These are phyloP conservation scores for Erebia ligea DNA, from an alignment of 2,888 invertebrate species.

Conservation along the genomic window DNA sequence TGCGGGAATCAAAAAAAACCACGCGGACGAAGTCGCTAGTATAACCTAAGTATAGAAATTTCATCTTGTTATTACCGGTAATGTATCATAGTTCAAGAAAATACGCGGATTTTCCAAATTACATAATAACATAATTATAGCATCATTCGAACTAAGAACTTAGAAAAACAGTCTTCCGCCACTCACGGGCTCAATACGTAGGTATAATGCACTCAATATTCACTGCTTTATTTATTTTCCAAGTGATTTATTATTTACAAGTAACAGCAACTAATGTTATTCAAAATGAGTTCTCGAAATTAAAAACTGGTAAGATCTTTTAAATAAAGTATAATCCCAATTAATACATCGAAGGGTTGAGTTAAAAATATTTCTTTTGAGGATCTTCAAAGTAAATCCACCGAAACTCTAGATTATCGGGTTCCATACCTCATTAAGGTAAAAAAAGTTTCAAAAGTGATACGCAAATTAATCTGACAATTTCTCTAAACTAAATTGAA, in stretches of 20 bases:
- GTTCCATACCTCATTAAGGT: too few relatives aligned
- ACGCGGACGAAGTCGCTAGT: too few relatives aligned
- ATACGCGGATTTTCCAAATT: conserved; percentile 1
- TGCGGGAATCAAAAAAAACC: too few relatives aligned
- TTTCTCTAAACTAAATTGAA: too few relatives aligned
- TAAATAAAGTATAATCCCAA: not conserved
- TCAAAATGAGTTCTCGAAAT: not conserved
- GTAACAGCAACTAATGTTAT: conserved; percentile 1
- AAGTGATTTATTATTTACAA: conserved; percentile 1
- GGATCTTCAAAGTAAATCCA: too few relatives aligned
- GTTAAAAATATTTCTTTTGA: too few relatives aligned
- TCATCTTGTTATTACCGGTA: not conserved
- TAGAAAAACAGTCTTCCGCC: not conserved
- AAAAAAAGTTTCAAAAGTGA: too few relatives aligned
- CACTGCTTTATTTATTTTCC: conserved; percentile 9
- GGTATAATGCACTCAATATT: conserved; percentile 25
- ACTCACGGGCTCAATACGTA: not conserved
- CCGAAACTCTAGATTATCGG: too few relatives aligned
- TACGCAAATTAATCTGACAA: too few relatives aligned
- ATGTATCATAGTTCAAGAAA: not conserved
- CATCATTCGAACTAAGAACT: not conserved
- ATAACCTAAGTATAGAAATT: not conserved
- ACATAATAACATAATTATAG: conserved; percentile 1
- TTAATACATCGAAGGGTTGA: not conserved
- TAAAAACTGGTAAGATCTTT: conserved; percentile 24